phyloP scores from a whole-genome alignment of 2,888 invertebrate species.

The Dysmachus trigonus region DNA sequence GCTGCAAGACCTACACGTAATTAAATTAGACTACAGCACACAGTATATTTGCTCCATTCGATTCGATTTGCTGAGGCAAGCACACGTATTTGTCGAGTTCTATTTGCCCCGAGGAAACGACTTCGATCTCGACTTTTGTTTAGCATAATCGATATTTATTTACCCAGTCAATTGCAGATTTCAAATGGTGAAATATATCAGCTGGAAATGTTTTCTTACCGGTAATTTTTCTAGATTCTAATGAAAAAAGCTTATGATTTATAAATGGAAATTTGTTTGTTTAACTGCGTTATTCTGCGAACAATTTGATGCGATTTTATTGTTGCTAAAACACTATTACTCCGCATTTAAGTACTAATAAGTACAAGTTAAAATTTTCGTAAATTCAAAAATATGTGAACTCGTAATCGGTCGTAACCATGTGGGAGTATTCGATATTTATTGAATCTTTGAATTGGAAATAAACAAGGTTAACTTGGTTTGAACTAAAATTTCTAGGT shows the following conservation, averaged over 20 bases:
- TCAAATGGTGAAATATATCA: background rate
- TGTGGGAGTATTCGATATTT: background rate
- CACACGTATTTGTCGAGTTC: background rate
- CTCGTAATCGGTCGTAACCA: background rate
- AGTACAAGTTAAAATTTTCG: background rate
- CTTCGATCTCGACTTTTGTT: background rate
- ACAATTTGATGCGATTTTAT: background rate
- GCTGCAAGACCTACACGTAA: no score
- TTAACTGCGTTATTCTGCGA: background rate
- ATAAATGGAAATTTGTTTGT: background rate
- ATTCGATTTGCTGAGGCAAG: background rate
- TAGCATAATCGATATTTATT: background rate
- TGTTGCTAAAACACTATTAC: background rate
- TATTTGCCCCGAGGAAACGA: background rate
- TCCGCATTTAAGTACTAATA: background rate
- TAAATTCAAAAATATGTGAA: no score
- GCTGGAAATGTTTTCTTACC: background rate
- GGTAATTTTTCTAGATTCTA: background rate
- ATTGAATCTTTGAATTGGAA: background rate
- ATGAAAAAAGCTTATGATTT: background rate
- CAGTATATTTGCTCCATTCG: background rate
- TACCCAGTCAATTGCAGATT: background rate
- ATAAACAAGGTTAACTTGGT: background rate
- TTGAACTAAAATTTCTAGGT: background rate
- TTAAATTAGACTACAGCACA: background rate